Evolutionary conservation across 2,888 invertebrate genomes (phyloP), one percentile per base, ranked within the genome.

Genomic region (Cephus pulcher): DNA sequence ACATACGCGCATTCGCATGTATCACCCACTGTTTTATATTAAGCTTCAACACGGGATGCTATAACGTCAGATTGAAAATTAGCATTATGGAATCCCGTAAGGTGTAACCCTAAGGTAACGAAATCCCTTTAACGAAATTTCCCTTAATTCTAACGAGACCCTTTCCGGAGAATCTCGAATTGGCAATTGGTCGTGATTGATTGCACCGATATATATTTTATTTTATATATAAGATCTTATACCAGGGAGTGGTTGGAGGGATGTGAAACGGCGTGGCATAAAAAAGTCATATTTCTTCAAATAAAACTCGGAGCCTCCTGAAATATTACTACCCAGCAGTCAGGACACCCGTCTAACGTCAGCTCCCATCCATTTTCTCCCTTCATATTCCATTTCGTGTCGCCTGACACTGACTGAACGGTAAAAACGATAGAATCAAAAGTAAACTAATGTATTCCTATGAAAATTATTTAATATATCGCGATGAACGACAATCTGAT

Each of bases 161-260:
- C 56, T 56, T 23, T 56, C 23, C 56, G 23, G 6, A 40, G 70
- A 74, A 79, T 74, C 76, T 76, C 37, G 79, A 79, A 79, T 79
- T 79, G 79, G 76, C 76, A 79, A 79, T 79, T 76, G 74, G 76
- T 74, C 73, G 73, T 74, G 79, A 79, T 79, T 74, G 79, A 79
- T 79, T 34, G 74, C 68, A 37, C 35, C 56, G 73, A 74, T 74
- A 79, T 56, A 56, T 69, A 76, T 79, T 76, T 77, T 76, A 77
- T 76, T 73, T 40, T 76, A 76, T 78, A 74, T 35, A 30, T 74
- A 73, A 71, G 71, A 15, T 23, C 32, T 34, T 32, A 32, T 32
- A 12, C 23, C 71, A 11, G 15, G 35, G 15, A 34, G 3, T 34
- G 33, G 74, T 15, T 12, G 35, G 35, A n/a, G 35, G 23, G 37